These are phyloP conservation scores for Timema podura DNA, from an alignment of 2,888 invertebrate genomes.

Conservation along the genomic window DNA sequence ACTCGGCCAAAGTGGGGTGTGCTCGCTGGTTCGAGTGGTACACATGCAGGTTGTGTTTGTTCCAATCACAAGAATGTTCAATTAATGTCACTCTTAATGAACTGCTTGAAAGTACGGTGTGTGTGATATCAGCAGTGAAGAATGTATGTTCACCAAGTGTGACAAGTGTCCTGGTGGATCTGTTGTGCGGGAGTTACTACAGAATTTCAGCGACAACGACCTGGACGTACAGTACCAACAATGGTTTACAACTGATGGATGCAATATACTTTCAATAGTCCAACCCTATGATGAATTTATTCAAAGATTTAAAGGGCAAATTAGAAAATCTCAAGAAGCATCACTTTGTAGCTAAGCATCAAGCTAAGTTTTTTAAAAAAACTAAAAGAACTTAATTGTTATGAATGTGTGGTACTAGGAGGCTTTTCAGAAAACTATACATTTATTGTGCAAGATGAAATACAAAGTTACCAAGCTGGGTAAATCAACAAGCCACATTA, in stretches of 20 bases:
- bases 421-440: neutral
- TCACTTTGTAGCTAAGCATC: neutral
- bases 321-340: constrained; percentile 6
- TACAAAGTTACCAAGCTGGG: constrained; percentile 1
- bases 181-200: neutral
- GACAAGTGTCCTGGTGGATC: constrained; percentile 1
- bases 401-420: neutral
- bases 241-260: neutral
- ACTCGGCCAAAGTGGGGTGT: constrained; percentile 32
- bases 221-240: neutral
- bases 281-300: constrained; percentile 5
- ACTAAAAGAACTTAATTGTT: neutral
- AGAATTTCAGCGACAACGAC: neutral
- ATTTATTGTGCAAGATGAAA: neutral
- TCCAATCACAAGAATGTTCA: constrained; percentile 33
- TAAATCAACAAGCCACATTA: neutral
- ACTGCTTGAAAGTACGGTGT: constrained; percentile 17
- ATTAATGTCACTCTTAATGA: constrained; percentile 23
- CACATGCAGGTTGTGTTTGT: constrained; percentile 34
- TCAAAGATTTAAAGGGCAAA: neutral
- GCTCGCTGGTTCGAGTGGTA: constrained; percentile 32
- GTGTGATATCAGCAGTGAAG: constrained; percentile 17
- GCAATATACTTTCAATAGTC: constrained; percentile 9
- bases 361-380: neutral
- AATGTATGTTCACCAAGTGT: constrained; percentile 20